A percentile compares a stretch with the other conserved stretches of the same genome.
Evolutionary conservation across 1,140 invertebrate species (phyloP).

Genomic region (Battus philenor): DNA sequence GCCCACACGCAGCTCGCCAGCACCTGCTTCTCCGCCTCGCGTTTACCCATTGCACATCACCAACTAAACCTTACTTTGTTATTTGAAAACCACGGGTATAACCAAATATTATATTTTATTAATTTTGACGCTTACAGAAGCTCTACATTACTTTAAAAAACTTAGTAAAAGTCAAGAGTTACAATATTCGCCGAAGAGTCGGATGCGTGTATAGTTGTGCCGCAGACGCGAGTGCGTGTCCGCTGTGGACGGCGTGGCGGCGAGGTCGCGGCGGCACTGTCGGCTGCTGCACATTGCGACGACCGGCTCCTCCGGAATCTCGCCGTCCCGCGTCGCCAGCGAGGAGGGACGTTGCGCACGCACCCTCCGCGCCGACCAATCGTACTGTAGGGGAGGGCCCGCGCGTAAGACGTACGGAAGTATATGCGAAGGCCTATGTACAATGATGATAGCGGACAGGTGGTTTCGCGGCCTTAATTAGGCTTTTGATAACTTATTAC

Average conservation of each 20-base stretch:
- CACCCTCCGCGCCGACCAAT: conserved; percentile 54
- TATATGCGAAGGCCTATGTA: conserved; percentile 76
- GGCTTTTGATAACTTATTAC: conserved; percentile 68
- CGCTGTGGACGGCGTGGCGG: conserved; percentile 33
- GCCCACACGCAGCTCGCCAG: conserved; percentile 56
- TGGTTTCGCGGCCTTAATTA: conserved; percentile 73
- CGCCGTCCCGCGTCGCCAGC: conserved; percentile 44
- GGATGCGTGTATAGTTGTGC: conserved; percentile 22
- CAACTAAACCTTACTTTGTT: conserved; percentile 24
- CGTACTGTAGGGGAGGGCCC: conserved; percentile 57
- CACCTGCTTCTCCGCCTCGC: conserved; percentile 25
- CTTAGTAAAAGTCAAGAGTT: conserved; percentile 15
- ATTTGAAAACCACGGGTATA: not conserved
- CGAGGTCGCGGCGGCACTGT: conserved; percentile 58
- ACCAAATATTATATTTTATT: conserved; percentile 7
- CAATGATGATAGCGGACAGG: conserved; percentile 72
- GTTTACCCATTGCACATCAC: conserved; percentile 69
- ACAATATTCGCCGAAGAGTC: conserved; percentile 10
- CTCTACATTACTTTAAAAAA: conserved; percentile 16
- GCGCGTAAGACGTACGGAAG: conserved; percentile 71
- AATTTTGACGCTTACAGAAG: conserved; percentile 4
- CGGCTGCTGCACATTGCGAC: conserved; percentile 52
- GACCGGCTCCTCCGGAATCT: conserved; percentile 60
- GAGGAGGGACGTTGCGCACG: conserved; percentile 69
- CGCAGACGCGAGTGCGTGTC: conserved; percentile 25